Base-by-base conservation (phyloP, 37 sponge, comb jelly and placozoan species). In the Theonella swinhoei region DNA sequence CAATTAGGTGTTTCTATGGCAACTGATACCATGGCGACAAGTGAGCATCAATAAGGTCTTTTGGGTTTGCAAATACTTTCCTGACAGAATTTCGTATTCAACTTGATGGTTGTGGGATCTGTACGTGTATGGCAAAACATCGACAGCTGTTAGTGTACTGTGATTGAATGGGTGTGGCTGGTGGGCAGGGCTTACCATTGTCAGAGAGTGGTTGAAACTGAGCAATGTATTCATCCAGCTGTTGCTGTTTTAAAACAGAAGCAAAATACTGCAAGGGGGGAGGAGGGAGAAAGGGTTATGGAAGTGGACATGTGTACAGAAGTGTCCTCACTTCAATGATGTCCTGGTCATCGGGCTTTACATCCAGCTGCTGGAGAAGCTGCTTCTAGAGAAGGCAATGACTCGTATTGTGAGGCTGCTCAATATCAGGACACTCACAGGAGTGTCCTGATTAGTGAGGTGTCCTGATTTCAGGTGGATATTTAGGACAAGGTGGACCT, bases 321-420 rank as follows among this genome's bases (percentile, higher is more conserved):
- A 14, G n/a, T n/a, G n/a, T n/a, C n/a, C 25, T 34, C 42, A 88
- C 88, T 77, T 88, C 88, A 70, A 88, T 76, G n/a, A 88, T 88
- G 71, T 88, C 83, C 9, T 32, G 64, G 39, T 88, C 88, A 39
- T 78, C 70, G 25, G 36, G 41, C 35, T 77, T 76, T 1, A 88
- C 35, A 0, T 70, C 71, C 34, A 85, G 71, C 77, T 61, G 54
- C 24, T 86, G 58, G 9, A 70, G 72, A 22, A 86, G 73, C 39
- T 68, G 77, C 5, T 60, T 25, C 14, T 36, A 42, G 58, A 54
- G 76, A 43, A 9, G 24, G 23, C 11, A 72, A 72, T 23, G 2
- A 70, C 23, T 70, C 19, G 60, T 19, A 20, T 11, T 11, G 60
- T 58, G 17, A 58, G 11, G 19, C 19, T 58, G 60, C 19, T 11